Percentiles rank a stretch among this genome's conserved stretches.
Conservation (phyloP, 2,113 vertebrate species). For the Scomber japonicus region DNA sequence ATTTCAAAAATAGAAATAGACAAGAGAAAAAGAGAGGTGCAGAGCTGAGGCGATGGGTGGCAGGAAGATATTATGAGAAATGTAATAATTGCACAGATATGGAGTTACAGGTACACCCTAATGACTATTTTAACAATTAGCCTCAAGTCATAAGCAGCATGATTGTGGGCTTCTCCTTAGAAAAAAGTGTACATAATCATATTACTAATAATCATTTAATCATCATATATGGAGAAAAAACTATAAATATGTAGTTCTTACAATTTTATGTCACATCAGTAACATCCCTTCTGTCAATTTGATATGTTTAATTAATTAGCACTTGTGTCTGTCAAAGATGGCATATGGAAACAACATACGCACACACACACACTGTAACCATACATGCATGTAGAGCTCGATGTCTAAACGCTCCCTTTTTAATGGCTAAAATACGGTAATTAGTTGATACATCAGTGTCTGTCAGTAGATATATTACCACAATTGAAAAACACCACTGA, state of each 20-base stretch:
- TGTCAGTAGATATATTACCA: constrained; percentile 72
- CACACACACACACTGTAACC: neutral
- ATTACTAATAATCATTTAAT: constrained; percentile 18
- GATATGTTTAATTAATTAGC: constrained; percentile 43
- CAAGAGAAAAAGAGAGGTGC: constrained; percentile 33
- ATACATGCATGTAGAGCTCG: constrained; percentile 27
- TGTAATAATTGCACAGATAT: constrained; percentile 45
- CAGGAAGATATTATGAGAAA: constrained; percentile 43
- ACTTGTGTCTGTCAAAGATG: constrained; percentile 39
- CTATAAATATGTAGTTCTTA: constrained; percentile 7
- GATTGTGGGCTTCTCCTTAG: constrained; percentile 2
- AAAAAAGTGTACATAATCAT: constrained; percentile 6
- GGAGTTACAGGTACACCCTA: constrained; percentile 39
- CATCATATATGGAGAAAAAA: constrained; percentile 40
- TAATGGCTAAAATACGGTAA: constrained; percentile 66
- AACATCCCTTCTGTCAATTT: constrained; percentile 19
- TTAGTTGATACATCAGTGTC: constrained; percentile 75
- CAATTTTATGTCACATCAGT: neutral
- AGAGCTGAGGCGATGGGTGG: constrained; percentile 14
- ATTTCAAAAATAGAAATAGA: constrained; percentile 71
- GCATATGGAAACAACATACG: constrained; percentile 17
- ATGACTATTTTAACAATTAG: constrained; percentile 50
- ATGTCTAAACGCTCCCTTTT: constrained; percentile 44
- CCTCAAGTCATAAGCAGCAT: constrained; percentile 22
- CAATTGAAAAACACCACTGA: constrained; percentile 73